Evolutionary conservation across 2,113 vertebrate genomes (phyloP), one percentile per base, ranked within the genome.

Genomic region (Notarius lentiginosus): DNA sequence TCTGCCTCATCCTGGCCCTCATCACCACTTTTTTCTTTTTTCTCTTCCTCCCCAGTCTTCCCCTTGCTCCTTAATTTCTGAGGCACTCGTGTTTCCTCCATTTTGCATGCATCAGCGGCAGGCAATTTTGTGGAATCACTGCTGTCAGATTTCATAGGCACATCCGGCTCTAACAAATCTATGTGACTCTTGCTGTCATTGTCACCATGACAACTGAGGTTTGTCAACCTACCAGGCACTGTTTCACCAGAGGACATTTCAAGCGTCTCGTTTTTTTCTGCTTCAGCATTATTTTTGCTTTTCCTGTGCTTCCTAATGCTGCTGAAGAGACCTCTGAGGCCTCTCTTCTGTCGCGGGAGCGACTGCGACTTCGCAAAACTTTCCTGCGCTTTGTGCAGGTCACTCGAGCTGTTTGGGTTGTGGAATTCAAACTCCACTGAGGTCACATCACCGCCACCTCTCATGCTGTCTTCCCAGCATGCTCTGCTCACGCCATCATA

Each of bases 291-390:
- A 24, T 47, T 93, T 91, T 96, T 97, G 91, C 92, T 96, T 92
- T 97, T 97, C 79, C 96, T 95, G 89, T 97, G 96, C 75, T 96
- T 95, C 60, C 96, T 96, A 83, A 99, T 97, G 93, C 98, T 99
- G 90, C 94, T 96, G 70, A 99, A 97, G 81, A 99, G 95, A 20
- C 97, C 95, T 84, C 95, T 96, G n/a, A 99, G 91, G n/a, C 98
- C 96, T 89, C 95, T 97, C 84, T 95, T 98, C 83, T 97, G 95
- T 20, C 97, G 94, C 0, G 95, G 91, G 2, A 95, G 93, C 65
- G 95, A 95, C 79, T 94, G 88, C 0, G 95, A 90, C 88, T 98
- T 98, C 66, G 94, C 84, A 84, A 86, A 88, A 90, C 86, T 84
- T 80, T 79, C 91, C 91, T 77, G 88, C 87, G 7, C 88, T 89